A percentile compares a stretch with the other conserved stretches of the same genome.
Evolutionary conservation across 2,797 vertebrate species (phyloP).

Genomic region (Peromyscus attwateri): DNA sequence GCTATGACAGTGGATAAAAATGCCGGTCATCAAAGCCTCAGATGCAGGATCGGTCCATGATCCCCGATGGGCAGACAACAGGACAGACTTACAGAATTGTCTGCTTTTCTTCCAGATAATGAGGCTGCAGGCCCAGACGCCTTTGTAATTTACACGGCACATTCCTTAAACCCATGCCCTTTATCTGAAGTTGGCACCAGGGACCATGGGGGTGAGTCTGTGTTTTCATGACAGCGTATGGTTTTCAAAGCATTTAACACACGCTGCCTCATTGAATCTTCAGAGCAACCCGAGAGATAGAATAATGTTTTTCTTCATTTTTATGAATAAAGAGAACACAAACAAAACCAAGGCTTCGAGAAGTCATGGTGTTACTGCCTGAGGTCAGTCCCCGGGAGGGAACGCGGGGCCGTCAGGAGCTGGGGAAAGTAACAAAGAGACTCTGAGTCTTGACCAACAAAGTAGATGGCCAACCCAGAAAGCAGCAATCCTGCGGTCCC

Average conservation of each 20-base stretch:
- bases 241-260: constrained; percentile 59
- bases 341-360: background rate
- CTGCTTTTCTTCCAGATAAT: constrained; percentile 42
- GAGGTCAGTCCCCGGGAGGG: too few species aligned
- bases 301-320: background rate
- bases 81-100: constrained; percentile 1
- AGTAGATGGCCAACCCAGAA: background rate
- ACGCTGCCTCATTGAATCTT: constrained; percentile 25
- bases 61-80: background rate
- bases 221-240: constrained; percentile 19
- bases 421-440: background rate
- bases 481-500: background rate
- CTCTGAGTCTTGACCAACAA: background rate
- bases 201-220: background rate
- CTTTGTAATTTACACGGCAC: background rate
- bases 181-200: background rate
- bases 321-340: constrained; percentile 30
- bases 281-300: background rate
- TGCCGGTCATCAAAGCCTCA: background rate
- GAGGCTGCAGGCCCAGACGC: constrained; percentile 9
- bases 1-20: background rate
- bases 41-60: background rate
- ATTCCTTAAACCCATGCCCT: background rate
- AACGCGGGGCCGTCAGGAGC: background rate
- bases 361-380: background rate